phyloP scores from a whole-genome alignment of 2,888 invertebrate species.

The Hesperia comma region DNA sequence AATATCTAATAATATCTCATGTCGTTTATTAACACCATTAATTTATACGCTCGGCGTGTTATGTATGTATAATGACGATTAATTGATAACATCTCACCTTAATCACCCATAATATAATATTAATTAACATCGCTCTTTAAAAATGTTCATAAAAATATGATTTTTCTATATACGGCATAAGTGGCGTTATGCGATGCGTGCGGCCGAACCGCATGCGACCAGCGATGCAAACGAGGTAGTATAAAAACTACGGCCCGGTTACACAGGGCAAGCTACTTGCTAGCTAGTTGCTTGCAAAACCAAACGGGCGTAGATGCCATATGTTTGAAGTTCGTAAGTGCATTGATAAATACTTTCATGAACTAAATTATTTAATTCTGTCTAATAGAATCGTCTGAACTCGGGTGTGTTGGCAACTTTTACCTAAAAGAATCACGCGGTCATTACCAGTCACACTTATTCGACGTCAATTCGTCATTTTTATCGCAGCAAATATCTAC shows the following conservation, averaged over 20 bases:
- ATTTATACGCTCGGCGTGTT: background rate
- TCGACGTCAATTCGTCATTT: too few relatives aligned
- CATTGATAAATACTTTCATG: too few relatives aligned
- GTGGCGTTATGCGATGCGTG: background rate
- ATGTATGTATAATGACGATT: background rate
- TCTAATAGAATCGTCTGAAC: too few relatives aligned
- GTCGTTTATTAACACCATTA: background rate
- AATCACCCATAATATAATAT: background rate
- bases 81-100: background rate
- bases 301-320: too few relatives aligned
- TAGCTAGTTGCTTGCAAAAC: background rate
- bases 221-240: background rate
- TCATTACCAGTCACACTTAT: too few relatives aligned
- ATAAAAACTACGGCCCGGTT: background rate
- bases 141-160: slow-evolving; percentile 3
- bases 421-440: too few relatives aligned
- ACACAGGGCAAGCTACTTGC: background rate
- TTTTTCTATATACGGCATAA: slow-evolving; percentile 3
- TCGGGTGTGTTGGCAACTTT: too few relatives aligned
- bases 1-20: too few relatives aligned
- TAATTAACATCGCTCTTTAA: background rate
- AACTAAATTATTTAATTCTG: too few relatives aligned
- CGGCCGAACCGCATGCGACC: background rate
- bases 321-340: too few relatives aligned
- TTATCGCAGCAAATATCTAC: too few relatives aligned